A percentile compares a stretch with the other conserved stretches of the same genome.
These are phyloP conservation scores for Boulengeromyrus knoepffleri DNA, from an alignment of 2,113 vertebrate species.

Conservation along the genomic window DNA sequence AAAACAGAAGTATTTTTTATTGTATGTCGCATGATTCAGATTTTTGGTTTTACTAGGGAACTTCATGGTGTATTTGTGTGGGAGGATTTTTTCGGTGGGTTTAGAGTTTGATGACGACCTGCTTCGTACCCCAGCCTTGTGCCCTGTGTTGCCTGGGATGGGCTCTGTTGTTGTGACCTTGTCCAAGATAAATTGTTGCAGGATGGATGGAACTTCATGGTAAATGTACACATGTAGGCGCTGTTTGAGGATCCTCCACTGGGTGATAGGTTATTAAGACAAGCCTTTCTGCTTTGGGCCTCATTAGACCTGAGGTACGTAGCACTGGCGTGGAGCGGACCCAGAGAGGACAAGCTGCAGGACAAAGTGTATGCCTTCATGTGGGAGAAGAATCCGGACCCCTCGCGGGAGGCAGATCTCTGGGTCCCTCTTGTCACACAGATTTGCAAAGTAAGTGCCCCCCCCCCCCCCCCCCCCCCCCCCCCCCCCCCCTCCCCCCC, in stretches of 20 bases:
- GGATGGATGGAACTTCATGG: neutral
- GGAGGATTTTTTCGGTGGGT: neutral
- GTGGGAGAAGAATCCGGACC: conserved; percentile 36
- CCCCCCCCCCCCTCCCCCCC: neutral
- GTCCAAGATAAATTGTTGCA: neutral
- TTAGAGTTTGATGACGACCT: neutral
- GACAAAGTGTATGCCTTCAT: conserved; percentile 53
- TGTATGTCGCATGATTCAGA: neutral
- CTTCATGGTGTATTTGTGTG: neutral
- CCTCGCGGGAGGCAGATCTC: neutral
- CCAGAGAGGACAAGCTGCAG: neutral
- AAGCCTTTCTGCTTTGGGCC: neutral
- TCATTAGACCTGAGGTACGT: conserved; percentile 49
- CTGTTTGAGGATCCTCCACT: too few relatives aligned
- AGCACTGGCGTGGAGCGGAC: conserved; percentile 39
- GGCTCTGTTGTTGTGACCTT: neutral
- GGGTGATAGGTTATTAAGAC: neutral
- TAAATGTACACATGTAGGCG: neutral
- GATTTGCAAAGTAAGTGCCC: conserved; percentile 52
- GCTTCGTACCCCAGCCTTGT: neutral
- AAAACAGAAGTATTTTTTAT: neutral
- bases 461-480: neutral
- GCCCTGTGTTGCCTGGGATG: neutral
- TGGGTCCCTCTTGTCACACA: conserved; percentile 54
- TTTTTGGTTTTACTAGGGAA: neutral